Evolutionary conservation across 1,140 invertebrate genomes (phyloP).

Genomic region (Drosophila micromelanica): DNA sequence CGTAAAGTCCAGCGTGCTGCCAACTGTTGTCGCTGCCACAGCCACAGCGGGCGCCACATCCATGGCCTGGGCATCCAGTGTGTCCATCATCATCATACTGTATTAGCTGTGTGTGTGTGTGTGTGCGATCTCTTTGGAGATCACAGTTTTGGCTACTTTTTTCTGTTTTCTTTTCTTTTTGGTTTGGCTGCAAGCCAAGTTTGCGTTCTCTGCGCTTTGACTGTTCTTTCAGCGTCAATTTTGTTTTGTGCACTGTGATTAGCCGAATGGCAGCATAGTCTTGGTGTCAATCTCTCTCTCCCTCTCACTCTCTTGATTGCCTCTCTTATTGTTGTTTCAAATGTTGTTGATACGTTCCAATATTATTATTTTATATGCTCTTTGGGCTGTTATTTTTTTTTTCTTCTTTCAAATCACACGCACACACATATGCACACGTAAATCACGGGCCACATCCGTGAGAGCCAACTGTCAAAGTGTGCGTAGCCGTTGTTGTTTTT

Average conservation of each 20-base stretch:
- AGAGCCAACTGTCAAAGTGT: constrained; percentile 52
- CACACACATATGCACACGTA: constrained; percentile 38
- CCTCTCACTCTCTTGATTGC: constrained; percentile 28
- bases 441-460: constrained; percentile 68
- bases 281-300: constrained; percentile 22
- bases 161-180: constrained; percentile 20
- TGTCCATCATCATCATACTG: constrained; percentile 84
- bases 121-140: constrained; percentile 27
- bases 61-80: constrained; percentile 74
- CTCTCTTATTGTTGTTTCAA: constrained; percentile 22
- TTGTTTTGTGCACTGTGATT: constrained; percentile 74
- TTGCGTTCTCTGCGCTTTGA: constrained; percentile 47
- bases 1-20: constrained; percentile 59
- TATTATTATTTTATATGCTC: constrained; percentile 77
- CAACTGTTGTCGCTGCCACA: constrained; percentile 64
- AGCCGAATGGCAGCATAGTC: constrained; percentile 63
- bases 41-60: constrained; percentile 73
- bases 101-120: constrained; percentile 6
- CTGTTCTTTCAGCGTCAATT: constrained; percentile 61
- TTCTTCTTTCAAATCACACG: constrained; percentile 60
- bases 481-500: constrained; percentile 43
- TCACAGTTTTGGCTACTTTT: constrained; percentile 41
- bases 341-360: constrained; percentile 75
- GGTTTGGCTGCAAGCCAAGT: constrained; percentile 56
- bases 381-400: constrained; percentile 44